Percentiles rank a stretch among this genome's conserved stretches.
Evolutionary conservation across 2,888 invertebrate species (phyloP).

Genomic region (Proisotoma minuta): DNA sequence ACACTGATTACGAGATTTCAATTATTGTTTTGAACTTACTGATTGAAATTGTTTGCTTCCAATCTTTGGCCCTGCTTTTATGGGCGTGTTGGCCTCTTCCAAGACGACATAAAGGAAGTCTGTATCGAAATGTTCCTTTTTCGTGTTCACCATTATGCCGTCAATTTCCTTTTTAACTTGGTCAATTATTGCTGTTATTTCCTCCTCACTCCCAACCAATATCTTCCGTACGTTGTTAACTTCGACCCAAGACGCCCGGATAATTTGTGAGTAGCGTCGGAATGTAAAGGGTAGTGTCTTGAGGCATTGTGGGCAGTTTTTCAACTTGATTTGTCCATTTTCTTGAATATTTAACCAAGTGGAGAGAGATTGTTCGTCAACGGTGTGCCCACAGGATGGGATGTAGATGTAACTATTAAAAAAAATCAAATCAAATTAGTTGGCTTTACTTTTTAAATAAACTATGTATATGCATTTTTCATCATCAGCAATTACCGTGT

Average conservation of each 20-base stretch:
- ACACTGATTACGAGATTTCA: background rate
- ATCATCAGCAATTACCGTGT: slow-evolving; percentile 6
- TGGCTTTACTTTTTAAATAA: too few relatives aligned
- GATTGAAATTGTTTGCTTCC: background rate
- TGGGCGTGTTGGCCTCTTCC: background rate
- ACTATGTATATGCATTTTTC: too few relatives aligned
- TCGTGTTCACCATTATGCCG: background rate
- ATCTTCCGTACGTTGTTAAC: slow-evolving; percentile 12
- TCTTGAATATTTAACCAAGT: slow-evolving; percentile 41
- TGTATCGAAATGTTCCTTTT: background rate
- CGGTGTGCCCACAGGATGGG: slow-evolving; percentile 48
- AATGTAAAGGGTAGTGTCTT: slow-evolving; percentile 49
- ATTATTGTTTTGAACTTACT: background rate
- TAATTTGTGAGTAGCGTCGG: slow-evolving; percentile 49
- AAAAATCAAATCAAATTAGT: slow-evolving; percentile 48
- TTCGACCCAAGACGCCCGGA: slow-evolving; percentile 29
- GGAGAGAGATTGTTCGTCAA: slow-evolving; percentile 51
- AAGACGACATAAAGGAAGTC: background rate
- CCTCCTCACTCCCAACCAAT: slow-evolving; percentile 17
- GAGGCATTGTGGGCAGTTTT: slow-evolving; percentile 50
- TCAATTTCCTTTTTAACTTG: background rate
- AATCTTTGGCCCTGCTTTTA: background rate
- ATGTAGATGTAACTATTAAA: slow-evolving; percentile 49
- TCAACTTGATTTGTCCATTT: slow-evolving; percentile 37
- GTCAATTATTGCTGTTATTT: slow-evolving; percentile 1